These are phyloP conservation scores for Saguinus imperator DNA, from an alignment of 2,113 vertebrate species.

Conservation along the genomic window DNA sequence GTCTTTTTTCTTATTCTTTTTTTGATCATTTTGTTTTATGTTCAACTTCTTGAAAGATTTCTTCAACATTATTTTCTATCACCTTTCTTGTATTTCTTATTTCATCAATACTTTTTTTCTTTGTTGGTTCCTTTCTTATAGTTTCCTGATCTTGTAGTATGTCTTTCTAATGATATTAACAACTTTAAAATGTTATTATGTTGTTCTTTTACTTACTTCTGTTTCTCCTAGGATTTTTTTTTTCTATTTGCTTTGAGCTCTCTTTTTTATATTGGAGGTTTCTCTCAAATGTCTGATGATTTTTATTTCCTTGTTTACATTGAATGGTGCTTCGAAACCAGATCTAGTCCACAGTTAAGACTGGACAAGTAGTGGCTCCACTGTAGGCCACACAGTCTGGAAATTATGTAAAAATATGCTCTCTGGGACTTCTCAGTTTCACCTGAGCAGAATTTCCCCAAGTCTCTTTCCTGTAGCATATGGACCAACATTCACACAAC, in stretches of 20 bases:
- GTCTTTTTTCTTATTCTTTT: neutral
- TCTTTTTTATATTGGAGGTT: neutral
- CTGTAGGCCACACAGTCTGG: neutral
- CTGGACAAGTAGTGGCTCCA: neutral
- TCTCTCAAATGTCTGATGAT: neutral
- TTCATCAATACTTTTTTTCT: neutral
- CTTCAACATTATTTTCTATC: neutral
- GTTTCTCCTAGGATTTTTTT: neutral
- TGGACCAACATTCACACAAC: neutral
- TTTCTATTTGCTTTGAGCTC: neutral
- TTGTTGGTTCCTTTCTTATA: neutral
- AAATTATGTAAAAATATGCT: neutral
- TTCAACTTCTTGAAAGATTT: neutral
- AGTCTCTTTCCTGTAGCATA: neutral
- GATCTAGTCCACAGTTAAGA: neutral
- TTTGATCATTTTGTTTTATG: neutral
- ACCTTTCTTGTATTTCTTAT: neutral
- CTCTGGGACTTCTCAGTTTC: neutral
- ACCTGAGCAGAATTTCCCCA: neutral
- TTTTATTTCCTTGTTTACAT: neutral
- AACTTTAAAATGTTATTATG: neutral
- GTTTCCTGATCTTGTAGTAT: neutral
- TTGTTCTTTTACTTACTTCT: neutral
- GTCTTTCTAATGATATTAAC: neutral
- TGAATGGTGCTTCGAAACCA: neutral